Conservation (phyloP, 2,113 vertebrate species). For the Rhinoderma darwinii region DNA sequence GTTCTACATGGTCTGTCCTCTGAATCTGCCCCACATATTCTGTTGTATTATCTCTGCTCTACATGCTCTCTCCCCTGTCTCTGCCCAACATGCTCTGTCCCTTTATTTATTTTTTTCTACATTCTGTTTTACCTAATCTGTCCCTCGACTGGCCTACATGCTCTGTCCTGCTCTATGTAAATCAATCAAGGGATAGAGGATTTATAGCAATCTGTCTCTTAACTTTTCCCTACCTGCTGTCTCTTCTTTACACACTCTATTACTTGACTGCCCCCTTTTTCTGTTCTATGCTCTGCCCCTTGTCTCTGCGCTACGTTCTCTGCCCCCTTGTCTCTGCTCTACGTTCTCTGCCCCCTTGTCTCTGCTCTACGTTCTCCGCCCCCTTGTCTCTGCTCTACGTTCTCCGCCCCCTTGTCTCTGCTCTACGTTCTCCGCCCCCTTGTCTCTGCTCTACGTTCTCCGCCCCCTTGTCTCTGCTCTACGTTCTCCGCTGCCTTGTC, state of each 20-base stretch:
- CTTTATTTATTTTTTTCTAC: too few species aligned
- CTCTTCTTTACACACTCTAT: too few species aligned
- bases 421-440: too few species aligned
- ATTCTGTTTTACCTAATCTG: neutral
- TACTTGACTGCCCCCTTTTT: constrained; percentile 43
- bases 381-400: too few species aligned
- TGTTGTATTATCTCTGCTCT: neutral
- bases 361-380: too few species aligned
- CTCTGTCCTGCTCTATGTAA: constrained; percentile 59
- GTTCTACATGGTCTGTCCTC: neutral
- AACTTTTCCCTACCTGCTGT: neutral
- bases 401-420: too few species aligned
- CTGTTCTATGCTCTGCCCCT: constrained; percentile 71
- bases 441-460: too few species aligned
- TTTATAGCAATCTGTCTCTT: neutral
- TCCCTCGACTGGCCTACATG: neutral
- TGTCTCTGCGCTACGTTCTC: constrained; percentile 55
- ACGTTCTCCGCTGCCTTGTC: too few species aligned
- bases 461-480: too few species aligned
- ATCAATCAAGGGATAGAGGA: constrained; percentile 67
- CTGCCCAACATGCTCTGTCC: constrained; percentile 61
- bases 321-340: too few species aligned
- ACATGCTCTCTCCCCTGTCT: neutral
- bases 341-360: too few species aligned
- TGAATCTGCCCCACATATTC: neutral